Evolutionary conservation across 2,113 vertebrate species (phyloP).

Genomic region (Labeo rohita): DNA sequence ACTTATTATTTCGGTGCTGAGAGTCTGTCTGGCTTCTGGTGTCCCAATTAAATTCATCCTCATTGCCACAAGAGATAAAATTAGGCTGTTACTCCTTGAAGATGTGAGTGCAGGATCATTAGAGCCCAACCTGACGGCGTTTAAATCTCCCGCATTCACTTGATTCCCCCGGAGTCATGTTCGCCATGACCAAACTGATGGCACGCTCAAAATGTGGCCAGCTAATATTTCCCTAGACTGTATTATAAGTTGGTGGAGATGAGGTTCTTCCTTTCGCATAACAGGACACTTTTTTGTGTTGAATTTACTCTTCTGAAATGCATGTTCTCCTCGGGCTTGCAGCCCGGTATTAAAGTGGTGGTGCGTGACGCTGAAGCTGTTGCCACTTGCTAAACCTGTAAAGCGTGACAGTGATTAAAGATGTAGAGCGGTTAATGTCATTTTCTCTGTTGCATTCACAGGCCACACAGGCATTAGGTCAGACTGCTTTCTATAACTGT

Average conservation of each 20-base stretch:
- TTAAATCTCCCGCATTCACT: not conserved
- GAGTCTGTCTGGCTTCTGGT: not conserved
- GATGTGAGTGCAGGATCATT: slow-evolving; percentile 7
- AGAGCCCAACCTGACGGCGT: not conserved
- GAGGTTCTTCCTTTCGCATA: not conserved
- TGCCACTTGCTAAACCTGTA: slow-evolving; percentile 28
- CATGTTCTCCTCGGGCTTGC: not conserved
- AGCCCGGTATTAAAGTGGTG: slow-evolving; percentile 14
- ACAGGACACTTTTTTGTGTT: not conserved
- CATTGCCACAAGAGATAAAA: slow-evolving; percentile 3
- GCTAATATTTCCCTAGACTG: not conserved
- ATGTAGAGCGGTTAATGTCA: slow-evolving; percentile 33
- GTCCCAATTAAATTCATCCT: not conserved
- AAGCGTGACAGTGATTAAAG: slow-evolving; percentile 51
- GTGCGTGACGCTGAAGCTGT: slow-evolving; percentile 12
- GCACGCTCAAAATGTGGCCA: not conserved
- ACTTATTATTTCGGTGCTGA: not conserved
- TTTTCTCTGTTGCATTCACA: slow-evolving; percentile 26
- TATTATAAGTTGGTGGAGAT: slow-evolving; percentile 16
- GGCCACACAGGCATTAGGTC: not conserved
- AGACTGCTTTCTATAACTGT: not conserved
- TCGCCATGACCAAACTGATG: not conserved
- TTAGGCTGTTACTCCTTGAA: slow-evolving; percentile 12
- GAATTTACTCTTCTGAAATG: not conserved
- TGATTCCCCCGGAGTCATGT: slow-evolving; percentile 8